phyloP scores from a whole-genome alignment of 2,888 invertebrate species.

The Callinectes sapidus region DNA sequence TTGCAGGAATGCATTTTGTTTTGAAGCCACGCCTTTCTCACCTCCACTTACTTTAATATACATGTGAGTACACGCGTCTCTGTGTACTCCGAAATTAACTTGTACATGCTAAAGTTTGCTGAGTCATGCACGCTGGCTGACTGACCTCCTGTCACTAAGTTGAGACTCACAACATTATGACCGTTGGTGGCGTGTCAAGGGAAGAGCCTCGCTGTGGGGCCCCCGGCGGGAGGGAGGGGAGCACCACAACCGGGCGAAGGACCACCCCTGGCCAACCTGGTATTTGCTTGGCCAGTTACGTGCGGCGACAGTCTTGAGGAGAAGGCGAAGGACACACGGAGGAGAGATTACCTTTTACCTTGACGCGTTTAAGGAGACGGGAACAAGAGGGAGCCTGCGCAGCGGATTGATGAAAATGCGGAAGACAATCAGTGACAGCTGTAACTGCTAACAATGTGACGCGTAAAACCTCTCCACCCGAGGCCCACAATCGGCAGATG shows the following conservation, averaged over 20 bases:
- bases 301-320: constrained; percentile 21
- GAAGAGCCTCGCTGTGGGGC: constrained; percentile 21
- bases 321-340: not conserved
- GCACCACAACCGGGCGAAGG: not conserved
- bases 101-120: constrained; percentile 29
- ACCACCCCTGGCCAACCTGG: constrained; percentile 26
- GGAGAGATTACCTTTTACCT: not conserved
- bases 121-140: constrained; percentile 31
- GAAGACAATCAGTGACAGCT: constrained; percentile 29
- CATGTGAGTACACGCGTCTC: not conserved
- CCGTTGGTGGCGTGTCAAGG: constrained; percentile 30
- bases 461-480: constrained; percentile 24
- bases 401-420: constrained; percentile 29
- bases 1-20: not conserved
- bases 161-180: constrained; percentile 34
- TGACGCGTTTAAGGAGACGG: constrained; percentile 33
- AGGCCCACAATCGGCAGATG: constrained; percentile 29
- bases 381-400: constrained; percentile 29
- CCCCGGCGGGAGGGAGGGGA: constrained; percentile 32
- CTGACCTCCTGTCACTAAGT: constrained; percentile 36
- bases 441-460: constrained; percentile 25
- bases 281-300: not conserved
- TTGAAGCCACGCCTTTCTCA: not conserved
- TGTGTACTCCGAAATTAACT: constrained; percentile 34
- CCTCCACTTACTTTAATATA: not conserved